phyloP scores from a whole-genome alignment of 2,113 vertebrate species.

The Laticauda colubrina region DNA sequence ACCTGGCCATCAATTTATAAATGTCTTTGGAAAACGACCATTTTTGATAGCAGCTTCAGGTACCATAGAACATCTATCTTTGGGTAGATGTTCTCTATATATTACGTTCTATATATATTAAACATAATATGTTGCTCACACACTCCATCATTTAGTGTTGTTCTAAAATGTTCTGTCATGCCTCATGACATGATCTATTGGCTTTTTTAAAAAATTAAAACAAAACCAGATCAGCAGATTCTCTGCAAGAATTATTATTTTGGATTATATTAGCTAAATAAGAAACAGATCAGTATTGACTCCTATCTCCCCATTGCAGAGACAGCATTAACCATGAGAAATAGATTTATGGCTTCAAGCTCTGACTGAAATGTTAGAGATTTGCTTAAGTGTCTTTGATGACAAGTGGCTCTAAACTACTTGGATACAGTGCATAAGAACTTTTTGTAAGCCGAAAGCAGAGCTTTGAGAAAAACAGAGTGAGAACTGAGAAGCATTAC shows the following conservation, averaged over 20 bases:
- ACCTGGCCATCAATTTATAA: not conserved
- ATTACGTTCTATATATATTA: not conserved
- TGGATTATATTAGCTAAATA: not conserved
- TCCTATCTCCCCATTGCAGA: not conserved
- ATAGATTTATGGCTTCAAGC: not conserved
- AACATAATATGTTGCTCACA: not conserved
- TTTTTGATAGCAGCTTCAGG: not conserved
- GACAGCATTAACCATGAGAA: not conserved
- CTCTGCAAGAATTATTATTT: not conserved
- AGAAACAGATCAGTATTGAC: not conserved
- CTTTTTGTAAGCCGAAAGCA: not conserved
- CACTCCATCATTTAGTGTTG: not conserved
- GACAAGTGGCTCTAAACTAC: not conserved
- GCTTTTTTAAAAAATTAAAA: not conserved
- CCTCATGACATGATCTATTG: not conserved
- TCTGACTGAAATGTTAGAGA: not conserved
- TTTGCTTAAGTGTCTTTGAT: not conserved
- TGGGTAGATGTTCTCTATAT: not conserved
- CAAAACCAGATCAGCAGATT: not conserved
- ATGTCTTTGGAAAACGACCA: not conserved
- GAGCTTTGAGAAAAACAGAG: not conserved
- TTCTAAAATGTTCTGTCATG: not conserved
- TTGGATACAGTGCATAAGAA: not conserved
- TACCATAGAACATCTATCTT: not conserved
- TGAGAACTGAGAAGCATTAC: not conserved